Evolutionary conservation across 2,888 invertebrate species (phyloP).

Genomic region (Craniophora ligustri): DNA sequence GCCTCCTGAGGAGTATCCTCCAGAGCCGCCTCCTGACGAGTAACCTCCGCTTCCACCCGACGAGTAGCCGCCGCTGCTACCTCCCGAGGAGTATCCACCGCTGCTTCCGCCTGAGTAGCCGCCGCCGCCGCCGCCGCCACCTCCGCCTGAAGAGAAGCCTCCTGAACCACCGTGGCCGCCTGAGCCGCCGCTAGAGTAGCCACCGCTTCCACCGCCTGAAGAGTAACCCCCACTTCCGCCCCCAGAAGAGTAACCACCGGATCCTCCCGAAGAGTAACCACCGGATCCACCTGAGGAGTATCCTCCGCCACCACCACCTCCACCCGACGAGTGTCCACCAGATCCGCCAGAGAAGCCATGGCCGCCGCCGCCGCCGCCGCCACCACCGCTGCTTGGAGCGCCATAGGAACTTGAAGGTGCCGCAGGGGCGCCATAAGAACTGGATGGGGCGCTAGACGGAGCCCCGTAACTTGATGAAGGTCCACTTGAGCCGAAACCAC

Average conservation of each 20-base stretch:
- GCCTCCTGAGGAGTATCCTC: slow-evolving; percentile 52
- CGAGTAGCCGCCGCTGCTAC: slow-evolving; percentile 59
- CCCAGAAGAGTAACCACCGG: slow-evolving; percentile 65
- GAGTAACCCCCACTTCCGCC: slow-evolving; percentile 60
- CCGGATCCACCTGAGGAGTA: slow-evolving; percentile 63
- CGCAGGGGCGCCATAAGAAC: slow-evolving; percentile 75
- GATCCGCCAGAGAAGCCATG: slow-evolving; percentile 56
- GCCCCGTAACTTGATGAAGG: slow-evolving; percentile 80
- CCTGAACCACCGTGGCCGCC: slow-evolving; percentile 61
- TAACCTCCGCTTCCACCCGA: slow-evolving; percentile 48
- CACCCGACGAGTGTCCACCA: slow-evolving; percentile 59
- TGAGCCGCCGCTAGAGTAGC: slow-evolving; percentile 55
- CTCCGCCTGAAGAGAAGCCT: slow-evolving; percentile 64
- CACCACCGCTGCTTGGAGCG: slow-evolving; percentile 65
- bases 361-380: slow-evolving; percentile 57
- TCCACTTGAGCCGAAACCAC: slow-evolving; percentile 68
- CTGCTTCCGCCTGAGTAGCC: slow-evolving; percentile 59
- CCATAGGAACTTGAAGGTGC: slow-evolving; percentile 68
- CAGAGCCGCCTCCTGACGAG: slow-evolving; percentile 20
- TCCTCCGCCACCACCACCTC: slow-evolving; percentile 52
- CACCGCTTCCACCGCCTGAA: slow-evolving; percentile 58
- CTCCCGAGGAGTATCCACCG: slow-evolving; percentile 31
- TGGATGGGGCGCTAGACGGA: slow-evolving; percentile 70
- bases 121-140: slow-evolving; percentile 61
- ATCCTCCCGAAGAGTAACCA: slow-evolving; percentile 45